These are phyloP conservation scores for Lepisosteus osseus DNA, from an alignment of 2,113 vertebrate species.

Conservation along the genomic window DNA sequence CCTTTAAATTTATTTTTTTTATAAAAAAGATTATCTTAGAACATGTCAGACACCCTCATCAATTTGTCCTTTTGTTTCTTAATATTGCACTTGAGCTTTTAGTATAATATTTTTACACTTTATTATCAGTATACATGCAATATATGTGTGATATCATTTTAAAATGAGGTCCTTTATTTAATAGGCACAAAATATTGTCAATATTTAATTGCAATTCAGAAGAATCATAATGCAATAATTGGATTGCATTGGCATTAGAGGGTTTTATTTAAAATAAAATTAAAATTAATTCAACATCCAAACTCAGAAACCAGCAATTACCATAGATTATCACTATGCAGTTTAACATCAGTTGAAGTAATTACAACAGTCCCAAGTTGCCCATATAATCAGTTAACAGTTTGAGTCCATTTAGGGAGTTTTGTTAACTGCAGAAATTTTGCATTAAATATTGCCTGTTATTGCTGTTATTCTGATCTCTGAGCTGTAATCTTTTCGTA, in stretches of 20 bases:
- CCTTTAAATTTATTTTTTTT: too few relatives aligned
- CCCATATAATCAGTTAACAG: conserved; percentile 57
- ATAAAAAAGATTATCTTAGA: too few relatives aligned
- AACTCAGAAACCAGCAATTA: conserved; percentile 59
- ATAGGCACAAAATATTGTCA: too few relatives aligned
- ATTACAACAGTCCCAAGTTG: conserved; percentile 64
- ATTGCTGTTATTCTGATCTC: conserved; percentile 9
- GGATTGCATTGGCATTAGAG: conserved; percentile 54
- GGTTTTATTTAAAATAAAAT: conserved; percentile 64
- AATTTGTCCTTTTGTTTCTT: too few relatives aligned
- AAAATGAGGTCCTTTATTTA: too few relatives aligned
- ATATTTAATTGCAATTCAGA: conserved; percentile 14
- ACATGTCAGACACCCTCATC: too few relatives aligned
- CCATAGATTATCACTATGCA: conserved; percentile 64
- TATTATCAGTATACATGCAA: too few relatives aligned
- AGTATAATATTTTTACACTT: too few relatives aligned
- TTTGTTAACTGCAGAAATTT: conserved; percentile 20
- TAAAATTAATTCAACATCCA: conserved; percentile 56
- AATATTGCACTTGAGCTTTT: too few relatives aligned
- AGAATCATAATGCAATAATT: conserved; percentile 38
- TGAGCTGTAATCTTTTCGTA: not conserved
- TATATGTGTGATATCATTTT: too few relatives aligned
- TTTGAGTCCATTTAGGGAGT: conserved; percentile 39
- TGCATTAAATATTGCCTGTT: conserved; percentile 33
- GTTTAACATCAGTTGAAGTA: conserved; percentile 59